phyloP scores from a whole-genome alignment of 2,797 vertebrate genomes.

The Ficedula albicollis region DNA sequence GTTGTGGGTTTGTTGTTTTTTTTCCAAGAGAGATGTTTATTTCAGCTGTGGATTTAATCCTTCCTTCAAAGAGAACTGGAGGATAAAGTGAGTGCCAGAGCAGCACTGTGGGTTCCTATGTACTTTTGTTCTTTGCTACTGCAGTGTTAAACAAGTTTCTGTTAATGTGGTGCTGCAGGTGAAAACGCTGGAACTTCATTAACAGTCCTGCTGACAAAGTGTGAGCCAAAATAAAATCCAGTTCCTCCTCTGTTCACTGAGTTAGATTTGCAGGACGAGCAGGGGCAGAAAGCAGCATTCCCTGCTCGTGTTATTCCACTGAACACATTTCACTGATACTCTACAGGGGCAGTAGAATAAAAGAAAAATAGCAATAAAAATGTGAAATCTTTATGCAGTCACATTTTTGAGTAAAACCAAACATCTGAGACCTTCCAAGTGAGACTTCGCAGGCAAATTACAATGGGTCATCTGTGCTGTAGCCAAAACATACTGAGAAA shows the following conservation, averaged over 20 bases:
- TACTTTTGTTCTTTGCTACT: constrained; percentile 3
- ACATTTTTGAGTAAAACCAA: constrained; percentile 21
- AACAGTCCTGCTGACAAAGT: constrained; percentile 6
- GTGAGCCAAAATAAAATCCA: constrained; percentile 31
- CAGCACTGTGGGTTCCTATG: not conserved
- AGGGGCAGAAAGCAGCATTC: not conserved
- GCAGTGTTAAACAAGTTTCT: not conserved
- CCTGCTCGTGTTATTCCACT: not conserved
- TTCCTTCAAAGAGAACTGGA: constrained; percentile 21
- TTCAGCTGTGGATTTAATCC: constrained; percentile 41
- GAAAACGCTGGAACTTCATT: constrained; percentile 49
- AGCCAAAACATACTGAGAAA: constrained; percentile 29
- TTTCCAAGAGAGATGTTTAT: not conserved
- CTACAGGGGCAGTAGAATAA: not conserved
- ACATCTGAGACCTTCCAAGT: not conserved
- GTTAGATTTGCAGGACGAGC: not conserved
- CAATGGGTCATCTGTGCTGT: constrained; percentile 10
- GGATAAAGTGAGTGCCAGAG: not conserved
- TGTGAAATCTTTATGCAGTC: not conserved
- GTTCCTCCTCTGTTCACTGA: not conserved
- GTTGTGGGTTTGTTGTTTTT: not conserved
- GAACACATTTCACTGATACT: not conserved
- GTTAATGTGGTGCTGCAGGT: constrained; percentile 30
- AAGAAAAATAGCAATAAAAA: constrained; percentile 21
- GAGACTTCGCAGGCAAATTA: not conserved